Percentiles rank a stretch among this genome's conserved stretches.
These are phyloP conservation scores for Nymphicus hollandicus DNA, from an alignment of 2,113 vertebrate genomes.

Conservation along the genomic window DNA sequence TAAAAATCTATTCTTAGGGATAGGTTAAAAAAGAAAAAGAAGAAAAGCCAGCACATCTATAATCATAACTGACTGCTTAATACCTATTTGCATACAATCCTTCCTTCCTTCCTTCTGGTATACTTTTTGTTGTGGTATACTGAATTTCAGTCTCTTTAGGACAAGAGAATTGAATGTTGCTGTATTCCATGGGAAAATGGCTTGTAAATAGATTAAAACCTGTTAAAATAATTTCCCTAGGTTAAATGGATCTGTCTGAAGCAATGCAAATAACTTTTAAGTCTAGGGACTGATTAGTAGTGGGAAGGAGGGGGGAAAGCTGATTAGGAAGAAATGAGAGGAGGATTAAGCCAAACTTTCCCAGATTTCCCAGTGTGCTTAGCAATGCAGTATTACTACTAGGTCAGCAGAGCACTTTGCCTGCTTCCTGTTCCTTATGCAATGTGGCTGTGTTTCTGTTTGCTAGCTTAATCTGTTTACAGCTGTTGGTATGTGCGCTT, in stretches of 20 bases:
- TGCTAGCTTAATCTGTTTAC: neutral
- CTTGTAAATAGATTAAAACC: slow-evolving; percentile 13
- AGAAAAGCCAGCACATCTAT: neutral
- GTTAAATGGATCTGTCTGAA: slow-evolving; percentile 9
- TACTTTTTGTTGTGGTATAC: neutral
- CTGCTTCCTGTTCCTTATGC: neutral
- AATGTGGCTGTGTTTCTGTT: neutral
- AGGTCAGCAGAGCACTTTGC: slow-evolving; percentile 29
- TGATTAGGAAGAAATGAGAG: slow-evolving; percentile 29
- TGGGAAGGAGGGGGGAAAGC: neutral
- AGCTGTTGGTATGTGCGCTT: neutral
- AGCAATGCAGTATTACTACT: slow-evolving; percentile 20
- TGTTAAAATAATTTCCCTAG: slow-evolving; percentile 4
- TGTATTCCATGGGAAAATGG: neutral
- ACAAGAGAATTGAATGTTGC: neutral
- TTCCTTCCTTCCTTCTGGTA: neutral
- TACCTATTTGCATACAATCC: neutral
- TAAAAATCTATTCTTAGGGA: neutral
- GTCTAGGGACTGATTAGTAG: neutral
- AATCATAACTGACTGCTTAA: neutral
- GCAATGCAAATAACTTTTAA: slow-evolving; percentile 2
- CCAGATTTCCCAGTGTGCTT: neutral
- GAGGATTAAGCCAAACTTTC: slow-evolving; percentile 55
- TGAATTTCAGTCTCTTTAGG: neutral
- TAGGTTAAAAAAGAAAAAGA: neutral